These are phyloP conservation scores for Saimiri boliviensis DNA, from an alignment of 2,113 vertebrate genomes.

Conservation along the genomic window DNA sequence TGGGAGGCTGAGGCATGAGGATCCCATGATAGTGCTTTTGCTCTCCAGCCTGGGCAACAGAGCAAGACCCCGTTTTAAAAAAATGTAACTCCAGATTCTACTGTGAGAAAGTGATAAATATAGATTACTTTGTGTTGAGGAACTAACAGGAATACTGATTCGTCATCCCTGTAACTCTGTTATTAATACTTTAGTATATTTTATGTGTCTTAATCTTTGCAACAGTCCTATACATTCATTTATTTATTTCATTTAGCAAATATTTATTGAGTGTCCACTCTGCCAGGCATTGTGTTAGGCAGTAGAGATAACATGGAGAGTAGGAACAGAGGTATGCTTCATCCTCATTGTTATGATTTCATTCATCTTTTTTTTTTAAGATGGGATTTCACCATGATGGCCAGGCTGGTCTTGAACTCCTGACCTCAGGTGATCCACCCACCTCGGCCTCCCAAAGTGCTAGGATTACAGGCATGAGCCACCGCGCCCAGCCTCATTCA, in stretches of 20 bases:
- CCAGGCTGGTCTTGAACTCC: no score
- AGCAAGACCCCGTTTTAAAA: no score
- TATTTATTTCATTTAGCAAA: not conserved
- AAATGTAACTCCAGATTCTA: not conserved
- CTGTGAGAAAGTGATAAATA: conserved; percentile 7
- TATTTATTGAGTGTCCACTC: not conserved
- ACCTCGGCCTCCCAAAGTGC: no score
- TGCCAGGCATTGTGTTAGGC: not conserved
- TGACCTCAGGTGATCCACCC: no score
- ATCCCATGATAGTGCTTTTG: no score
- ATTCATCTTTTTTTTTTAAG: not conserved
- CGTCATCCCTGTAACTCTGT: not conserved
- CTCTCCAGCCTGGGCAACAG: no score
- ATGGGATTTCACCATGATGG: no score
- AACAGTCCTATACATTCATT: not conserved
- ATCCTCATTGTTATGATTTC: not conserved
- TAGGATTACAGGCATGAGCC: no score
- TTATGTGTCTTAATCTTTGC: conserved; percentile 9
- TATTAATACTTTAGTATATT: conserved; percentile 10
- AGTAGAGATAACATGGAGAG: not conserved
- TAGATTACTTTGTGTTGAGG: not conserved
- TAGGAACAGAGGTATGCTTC: not conserved
- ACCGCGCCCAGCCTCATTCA: no score
- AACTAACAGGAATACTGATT: not conserved
- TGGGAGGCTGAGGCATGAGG: no score